These are phyloP conservation scores for Microctonus hyperodae DNA, from an alignment of 2,888 invertebrate species.

Conservation along the genomic window DNA sequence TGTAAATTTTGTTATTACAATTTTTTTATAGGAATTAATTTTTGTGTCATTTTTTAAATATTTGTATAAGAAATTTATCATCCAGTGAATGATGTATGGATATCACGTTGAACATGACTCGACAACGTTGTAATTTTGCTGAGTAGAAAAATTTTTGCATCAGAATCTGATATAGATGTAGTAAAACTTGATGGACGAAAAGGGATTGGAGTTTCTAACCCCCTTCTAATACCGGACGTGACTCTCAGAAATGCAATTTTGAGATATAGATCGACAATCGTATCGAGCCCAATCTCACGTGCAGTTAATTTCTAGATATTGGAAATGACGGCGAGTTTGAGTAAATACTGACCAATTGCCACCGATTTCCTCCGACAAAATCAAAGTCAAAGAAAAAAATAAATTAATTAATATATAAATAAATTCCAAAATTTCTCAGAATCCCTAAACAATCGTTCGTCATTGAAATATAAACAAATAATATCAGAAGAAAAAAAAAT, in stretches of 20 bases:
- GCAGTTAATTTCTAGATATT: slow-evolving; percentile 37
- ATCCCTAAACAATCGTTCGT: background rate
- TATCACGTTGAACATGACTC: no score
- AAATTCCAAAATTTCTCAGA: no score
- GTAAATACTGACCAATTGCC: slow-evolving; percentile 1
- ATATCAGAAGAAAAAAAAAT: background rate
- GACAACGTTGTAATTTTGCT: background rate
- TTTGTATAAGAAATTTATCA: no score
- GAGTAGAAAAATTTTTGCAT: background rate
- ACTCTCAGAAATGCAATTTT: slow-evolving; percentile 37
- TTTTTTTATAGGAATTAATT: no score
- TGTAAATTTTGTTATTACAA: no score
- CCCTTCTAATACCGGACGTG: slow-evolving; percentile 10
- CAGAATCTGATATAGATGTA: background rate
- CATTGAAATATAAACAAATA: background rate
- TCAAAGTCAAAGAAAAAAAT: background rate
- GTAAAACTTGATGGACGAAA: no score
- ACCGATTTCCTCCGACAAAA: slow-evolving; percentile 2
- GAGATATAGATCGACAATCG: slow-evolving; percentile 33
- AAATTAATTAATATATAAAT: no score
- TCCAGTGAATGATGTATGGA: no score
- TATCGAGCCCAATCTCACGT: slow-evolving; percentile 31
- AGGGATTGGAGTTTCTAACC: background rate
- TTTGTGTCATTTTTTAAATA: no score
- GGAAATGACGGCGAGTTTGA: slow-evolving; percentile 7